Evolutionary conservation across 2,113 vertebrate genomes (phyloP).

Genomic region (Caretta caretta): DNA sequence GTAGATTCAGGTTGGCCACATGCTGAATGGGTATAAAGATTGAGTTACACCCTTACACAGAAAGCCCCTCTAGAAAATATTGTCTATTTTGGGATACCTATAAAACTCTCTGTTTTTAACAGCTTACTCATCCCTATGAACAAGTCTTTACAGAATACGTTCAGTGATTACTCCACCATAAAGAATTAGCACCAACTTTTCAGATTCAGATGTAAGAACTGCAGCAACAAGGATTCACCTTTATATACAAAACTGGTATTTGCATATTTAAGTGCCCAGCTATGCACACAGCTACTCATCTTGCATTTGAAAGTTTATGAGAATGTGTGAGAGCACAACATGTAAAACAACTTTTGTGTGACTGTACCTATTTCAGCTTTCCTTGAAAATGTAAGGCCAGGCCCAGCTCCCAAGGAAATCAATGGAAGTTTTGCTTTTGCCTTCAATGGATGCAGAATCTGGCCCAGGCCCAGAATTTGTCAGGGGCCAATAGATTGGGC

Average conservation of each 20-base stretch:
- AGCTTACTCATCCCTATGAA: background rate
- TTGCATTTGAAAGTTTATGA: background rate
- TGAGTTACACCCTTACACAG: background rate
- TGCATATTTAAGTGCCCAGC: background rate
- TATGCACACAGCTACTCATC: background rate
- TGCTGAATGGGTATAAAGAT: background rate
- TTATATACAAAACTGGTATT: constrained; percentile 38
- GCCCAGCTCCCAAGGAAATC: constrained; percentile 28
- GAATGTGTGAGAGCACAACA: background rate
- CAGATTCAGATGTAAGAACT: background rate
- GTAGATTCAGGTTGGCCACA: background rate
- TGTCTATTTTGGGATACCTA: background rate
- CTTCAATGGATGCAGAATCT: constrained; percentile 26
- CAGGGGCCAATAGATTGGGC: constrained; percentile 41
- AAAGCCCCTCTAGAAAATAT: background rate
- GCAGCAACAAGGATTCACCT: background rate
- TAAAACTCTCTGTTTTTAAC: background rate
- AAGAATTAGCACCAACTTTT: constrained; percentile 16
- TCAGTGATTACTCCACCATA: constrained; percentile 20
- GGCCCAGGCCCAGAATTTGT: constrained; percentile 18
- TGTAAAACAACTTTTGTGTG: background rate
- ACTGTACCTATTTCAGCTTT: background rate
- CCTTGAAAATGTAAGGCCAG: background rate
- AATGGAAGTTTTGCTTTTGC: constrained; percentile 18
- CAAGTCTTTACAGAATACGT: background rate